Evolutionary conservation across 2,888 invertebrate genomes (phyloP), one percentile per base, ranked within the genome.

Genomic region (Apotomis turbidana): DNA sequence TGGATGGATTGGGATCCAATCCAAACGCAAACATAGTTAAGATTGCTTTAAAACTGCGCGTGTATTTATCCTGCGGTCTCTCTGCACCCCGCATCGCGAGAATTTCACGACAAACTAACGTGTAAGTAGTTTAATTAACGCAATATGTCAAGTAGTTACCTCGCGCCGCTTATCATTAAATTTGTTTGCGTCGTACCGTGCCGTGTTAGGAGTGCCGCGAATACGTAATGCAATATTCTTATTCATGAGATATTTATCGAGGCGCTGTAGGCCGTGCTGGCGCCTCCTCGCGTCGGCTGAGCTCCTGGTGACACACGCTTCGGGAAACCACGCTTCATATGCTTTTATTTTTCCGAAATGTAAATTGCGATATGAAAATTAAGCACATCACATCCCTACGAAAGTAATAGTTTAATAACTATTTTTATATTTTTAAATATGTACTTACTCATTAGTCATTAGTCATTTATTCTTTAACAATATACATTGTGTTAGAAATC

Each of bases 241-340:
- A 90, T 90, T 90, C 89, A 90, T 90, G 89, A 89, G 89, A 85
- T 86, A 85, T 86, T 88, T 87, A 88, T 87, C 83, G 85, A 78
- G 76, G 77, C 71, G 71, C 76, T 75, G 71, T 68, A 68, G 68
- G 74, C 73, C 71, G 54, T 62, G 61, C 61, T 59, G 74, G 62
- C 74, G 62, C 73, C 72, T 63, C 62, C 62, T 5, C 61, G 38
- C 44, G 38, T 69, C 57, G 51, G 57, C 58, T 72, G 72, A 63
- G 46, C 68, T 62, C 68, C 68, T 68, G 68, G 72, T 68, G 57
- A 51, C 59, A 60, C 62, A 54, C 46, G 62, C 68, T 63, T 38
- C 9, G 9, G 44, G 59, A 49, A 63, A 46, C 44, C 68, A 54
- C 63, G 52, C 62, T 57, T 57, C 60, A 13, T 5, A 13, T 6